A percentile compares a stretch with the other conserved stretches of the same genome.
phyloP scores from a whole-genome alignment of 2,888 invertebrate genomes.

The Sialis lutaria region DNA sequence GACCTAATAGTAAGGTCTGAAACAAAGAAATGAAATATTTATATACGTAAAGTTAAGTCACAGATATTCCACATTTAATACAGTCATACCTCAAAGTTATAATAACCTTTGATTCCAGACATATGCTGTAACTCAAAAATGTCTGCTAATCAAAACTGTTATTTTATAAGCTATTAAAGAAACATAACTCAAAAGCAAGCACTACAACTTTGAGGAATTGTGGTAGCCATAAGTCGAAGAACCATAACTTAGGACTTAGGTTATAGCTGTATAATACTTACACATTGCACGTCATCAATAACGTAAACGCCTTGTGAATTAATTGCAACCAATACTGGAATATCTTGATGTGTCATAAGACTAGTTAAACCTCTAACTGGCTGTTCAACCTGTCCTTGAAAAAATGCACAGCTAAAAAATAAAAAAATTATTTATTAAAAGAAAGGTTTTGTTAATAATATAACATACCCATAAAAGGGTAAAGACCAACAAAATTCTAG shows the following conservation, averaged over 20 bases:
- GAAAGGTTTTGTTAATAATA: constrained; percentile 1
- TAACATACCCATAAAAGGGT: constrained; percentile 67
- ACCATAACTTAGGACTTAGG: no score
- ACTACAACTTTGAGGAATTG: no score
- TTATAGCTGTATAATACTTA: constrained; percentile 28
- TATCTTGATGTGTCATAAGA: constrained; percentile 69
- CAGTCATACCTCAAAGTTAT: no score
- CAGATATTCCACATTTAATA: no score
- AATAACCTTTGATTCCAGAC: no score
- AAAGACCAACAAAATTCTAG: constrained; percentile 80
- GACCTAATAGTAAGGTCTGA: constrained; percentile 66
- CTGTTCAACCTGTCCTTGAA: constrained; percentile 88
- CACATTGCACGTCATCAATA: constrained; percentile 69
- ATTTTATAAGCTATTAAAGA: no score
- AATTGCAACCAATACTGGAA: constrained; percentile 76
- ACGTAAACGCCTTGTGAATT: constrained; percentile 72
- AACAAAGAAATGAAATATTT: constrained; percentile 8
- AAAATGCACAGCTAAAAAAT: constrained; percentile 69
- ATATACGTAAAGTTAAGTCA: no score
- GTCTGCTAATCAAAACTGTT: no score
- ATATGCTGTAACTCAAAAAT: no score
- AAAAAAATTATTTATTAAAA: constrained; percentile 1
- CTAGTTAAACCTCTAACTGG: constrained; percentile 74
- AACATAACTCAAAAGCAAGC: no score
- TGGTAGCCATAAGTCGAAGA: no score